Evolutionary conservation across 2,888 invertebrate species (phyloP).

Genomic region (Molanna angustata): DNA sequence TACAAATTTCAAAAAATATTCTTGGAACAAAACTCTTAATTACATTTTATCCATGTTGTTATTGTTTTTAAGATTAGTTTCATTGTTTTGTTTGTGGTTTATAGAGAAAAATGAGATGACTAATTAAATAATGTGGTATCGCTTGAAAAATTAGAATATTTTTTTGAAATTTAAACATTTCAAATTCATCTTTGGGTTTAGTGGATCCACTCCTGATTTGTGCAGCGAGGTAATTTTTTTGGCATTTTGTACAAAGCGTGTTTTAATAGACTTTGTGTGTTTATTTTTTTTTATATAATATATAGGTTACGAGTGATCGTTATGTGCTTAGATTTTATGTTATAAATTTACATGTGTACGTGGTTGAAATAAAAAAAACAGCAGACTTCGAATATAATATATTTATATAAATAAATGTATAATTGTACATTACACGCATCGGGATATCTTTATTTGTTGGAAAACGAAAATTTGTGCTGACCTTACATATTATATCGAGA

Average conservation of each 20-base stretch:
- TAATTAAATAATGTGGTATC: too few species aligned
- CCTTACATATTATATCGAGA: not conserved
- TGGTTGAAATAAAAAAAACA: not conserved
- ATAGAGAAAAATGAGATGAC: too few species aligned
- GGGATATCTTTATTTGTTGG: not conserved
- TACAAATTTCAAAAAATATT: too few species aligned
- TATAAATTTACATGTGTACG: not conserved
- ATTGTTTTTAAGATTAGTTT: too few species aligned
- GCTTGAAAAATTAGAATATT: too few species aligned
- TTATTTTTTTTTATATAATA: not conserved
- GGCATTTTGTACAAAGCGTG: slow-evolving; percentile 1
- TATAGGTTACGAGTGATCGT: slow-evolving; percentile 13
- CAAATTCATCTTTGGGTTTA: too few species aligned
- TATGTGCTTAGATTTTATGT: slow-evolving; percentile 10
- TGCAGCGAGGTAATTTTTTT: too few species aligned
- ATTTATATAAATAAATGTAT: slow-evolving; percentile 4
- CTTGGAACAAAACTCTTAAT: too few species aligned
- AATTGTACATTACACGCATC: not conserved
- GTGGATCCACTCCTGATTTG: too few species aligned
- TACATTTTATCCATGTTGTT: too few species aligned
- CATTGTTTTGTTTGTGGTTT: too few species aligned
- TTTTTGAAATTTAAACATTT: too few species aligned
- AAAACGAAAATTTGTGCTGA: not conserved
- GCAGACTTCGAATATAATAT: not conserved
- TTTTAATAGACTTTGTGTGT: not conserved